Conservation (phyloP, 2,888 invertebrate species). For the Malacosoma neustria region DNA sequence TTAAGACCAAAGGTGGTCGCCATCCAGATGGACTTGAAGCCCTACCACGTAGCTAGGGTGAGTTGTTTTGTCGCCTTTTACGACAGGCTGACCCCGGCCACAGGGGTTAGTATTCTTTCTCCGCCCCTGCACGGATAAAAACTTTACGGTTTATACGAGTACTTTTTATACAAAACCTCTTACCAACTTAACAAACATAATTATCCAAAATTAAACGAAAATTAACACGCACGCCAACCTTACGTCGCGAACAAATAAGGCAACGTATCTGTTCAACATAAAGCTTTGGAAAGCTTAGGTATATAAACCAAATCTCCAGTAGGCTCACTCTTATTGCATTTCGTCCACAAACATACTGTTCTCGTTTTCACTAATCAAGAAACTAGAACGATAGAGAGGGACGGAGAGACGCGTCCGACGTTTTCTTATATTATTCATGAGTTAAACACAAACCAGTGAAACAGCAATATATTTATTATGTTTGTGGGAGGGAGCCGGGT, state of each 20-base stretch:
- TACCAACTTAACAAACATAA: slow-evolving; percentile 25
- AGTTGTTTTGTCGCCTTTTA: no score
- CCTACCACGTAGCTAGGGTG: no score
- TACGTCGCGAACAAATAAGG: slow-evolving; percentile 45
- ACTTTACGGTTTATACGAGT: background rate
- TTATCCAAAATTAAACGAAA: slow-evolving; percentile 46
- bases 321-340: slow-evolving; percentile 59
- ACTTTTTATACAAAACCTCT: slow-evolving; percentile 4
- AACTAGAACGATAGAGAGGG: slow-evolving; percentile 29
- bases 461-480: slow-evolving; percentile 10
- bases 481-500: slow-evolving; percentile 12
- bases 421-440: slow-evolving; percentile 61
- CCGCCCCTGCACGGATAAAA: no score
- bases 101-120: no score
- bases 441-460: slow-evolving; percentile 55
- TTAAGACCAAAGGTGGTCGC: no score
- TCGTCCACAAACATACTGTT: slow-evolving; percentile 29
- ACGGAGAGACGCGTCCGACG: slow-evolving; percentile 39
- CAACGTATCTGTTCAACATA: slow-evolving; percentile 34
- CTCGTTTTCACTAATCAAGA: slow-evolving; percentile 29
- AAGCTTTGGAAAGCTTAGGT: slow-evolving; percentile 19
- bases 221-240: slow-evolving; percentile 44
- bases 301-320: slow-evolving; percentile 50
- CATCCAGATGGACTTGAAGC: no score
- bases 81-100: no score